phyloP scores from a whole-genome alignment of 2,888 invertebrate species.

The Melipona bicolor region DNA sequence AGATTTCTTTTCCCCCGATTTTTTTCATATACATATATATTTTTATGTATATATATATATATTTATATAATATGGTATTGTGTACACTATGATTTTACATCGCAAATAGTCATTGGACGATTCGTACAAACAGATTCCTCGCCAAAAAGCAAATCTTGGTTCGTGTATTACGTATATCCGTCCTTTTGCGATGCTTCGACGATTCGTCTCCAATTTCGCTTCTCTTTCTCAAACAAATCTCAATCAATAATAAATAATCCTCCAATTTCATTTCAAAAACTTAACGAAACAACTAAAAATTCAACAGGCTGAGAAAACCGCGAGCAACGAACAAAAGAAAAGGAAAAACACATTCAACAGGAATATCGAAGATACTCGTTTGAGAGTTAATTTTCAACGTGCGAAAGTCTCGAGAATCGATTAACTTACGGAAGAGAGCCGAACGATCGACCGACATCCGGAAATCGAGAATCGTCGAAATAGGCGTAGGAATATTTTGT shows the following conservation, averaged over 20 bases:
- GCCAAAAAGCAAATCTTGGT: constrained; percentile 29
- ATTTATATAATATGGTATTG: constrained; percentile 65
- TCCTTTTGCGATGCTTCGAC: constrained; percentile 40
- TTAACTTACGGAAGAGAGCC: constrained; percentile 14
- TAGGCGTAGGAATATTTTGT: constrained; percentile 45
- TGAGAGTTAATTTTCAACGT: neutral
- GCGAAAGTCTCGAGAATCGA: neutral
- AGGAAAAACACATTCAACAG: constrained; percentile 1
- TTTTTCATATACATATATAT: constrained; percentile 65
- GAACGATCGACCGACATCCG: neutral
- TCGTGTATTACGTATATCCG: constrained; percentile 41
- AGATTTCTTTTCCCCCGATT: constrained; percentile 49
- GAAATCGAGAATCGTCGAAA: neutral
- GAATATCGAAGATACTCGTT: constrained; percentile 1
- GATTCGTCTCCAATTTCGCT: constrained; percentile 14
- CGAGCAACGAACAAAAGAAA: neutral
- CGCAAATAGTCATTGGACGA: constrained; percentile 64
- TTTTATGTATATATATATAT: constrained; percentile 55
- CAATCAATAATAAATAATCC: neutral
- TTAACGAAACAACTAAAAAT: neutral
- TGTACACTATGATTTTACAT: constrained; percentile 73
- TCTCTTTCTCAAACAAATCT: neutral
- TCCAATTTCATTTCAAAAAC: neutral
- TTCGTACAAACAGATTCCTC: constrained; percentile 60
- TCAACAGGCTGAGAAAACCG: neutral